Base-by-base conservation (phyloP, 2,888 invertebrate genomes). In the Sympetrum striolatum region DNA sequence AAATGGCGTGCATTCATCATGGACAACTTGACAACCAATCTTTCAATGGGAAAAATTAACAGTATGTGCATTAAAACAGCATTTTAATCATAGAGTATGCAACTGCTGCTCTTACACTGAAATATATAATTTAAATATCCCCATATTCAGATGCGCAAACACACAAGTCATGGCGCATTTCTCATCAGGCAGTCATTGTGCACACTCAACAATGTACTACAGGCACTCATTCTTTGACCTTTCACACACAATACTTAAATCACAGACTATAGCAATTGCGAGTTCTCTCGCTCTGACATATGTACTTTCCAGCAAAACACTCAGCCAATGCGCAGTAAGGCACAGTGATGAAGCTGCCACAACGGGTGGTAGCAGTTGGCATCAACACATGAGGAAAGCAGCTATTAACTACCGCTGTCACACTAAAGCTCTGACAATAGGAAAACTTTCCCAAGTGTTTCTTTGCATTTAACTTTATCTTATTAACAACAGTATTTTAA, bases 341-440 rank as follows among this genome's bases (percentile, higher is more conserved):
- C 86, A 86, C 86, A 86, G 86, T 86, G 86, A 86, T 58, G 86
- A 86, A 86, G 58, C 86, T 86, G 86, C 86, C 86, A 64, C 86
- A 86, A 64, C 37, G 60, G 25, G 31, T 31, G 73, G 86, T 60
- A 86, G 86, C 86, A 86, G 60, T 86, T 58, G 60, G 86, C 86
- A 60, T 86, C 60, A 86, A 86, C 86, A 86, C 60, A 60, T 37
- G 58, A 86, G 60, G 86, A 60, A 86, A 60, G 58, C 86, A 86
- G 86, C 86, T 60, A 86, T 60, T 37, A 64, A 58, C 86, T 86
- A 86, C 37, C 37, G 86, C 86, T 86, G 86, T 60, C 86, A 64
- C 58, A 86, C 86, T 86, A 86, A 58, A 86, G 86, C 60, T 37
- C 86, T 86, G 60, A 64, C 12, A 73, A 73, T 15, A 73, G 73